Base-by-base conservation (phyloP, 2,797 vertebrate species). In the Spheniscus humboldti region DNA sequence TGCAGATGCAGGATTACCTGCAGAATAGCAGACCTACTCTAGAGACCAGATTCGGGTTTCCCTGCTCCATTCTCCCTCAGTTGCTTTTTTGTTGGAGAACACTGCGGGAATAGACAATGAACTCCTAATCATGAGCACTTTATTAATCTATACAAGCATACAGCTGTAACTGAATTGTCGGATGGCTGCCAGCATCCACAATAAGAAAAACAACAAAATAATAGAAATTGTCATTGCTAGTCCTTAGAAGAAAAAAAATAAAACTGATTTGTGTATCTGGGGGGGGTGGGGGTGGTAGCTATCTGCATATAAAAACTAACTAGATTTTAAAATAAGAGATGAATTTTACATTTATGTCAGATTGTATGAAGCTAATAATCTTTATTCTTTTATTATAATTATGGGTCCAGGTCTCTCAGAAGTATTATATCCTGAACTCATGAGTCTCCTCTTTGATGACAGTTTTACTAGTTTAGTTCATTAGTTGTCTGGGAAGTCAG, bases 321-420 rank as follows among this genome's bases (percentile, higher is more conserved):
- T 19, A 13, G 28, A 68, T 72, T 94, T 90, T 73, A 72, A 94
- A 91, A 43, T 14, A 66, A 75, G 28, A 93, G 37, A 37, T 69
- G 2, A 84, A 93, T 63, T 94, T 84, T 60, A 30, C n/a, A 66
- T 82, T 73, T 62, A 31, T 30, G 17, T 53, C 64, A 90, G 41
- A 80, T 5, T 52, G 41, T 19, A 52, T 50, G 22, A 88, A 66
- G 50, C 35, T 79, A 85, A 84, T 37, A 75, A 69, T 57, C 8
- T 74, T 71, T 74, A 85, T 77, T 88, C 18, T 82, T 77, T 91
- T 68, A 85, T 82, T 76, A 41, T 41, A 88, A 86, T 90, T 78
- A 45, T 24, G 31, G 45, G 66, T 43, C 23, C 57, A 30, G n/a
- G 48, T 92, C 55, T 84, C 87, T 80, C 50, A 75, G 83, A 86